Conservation (phyloP, 37 sponge, comb jelly and placozoan genomes). For the Chondrosia reniformis region DNA sequence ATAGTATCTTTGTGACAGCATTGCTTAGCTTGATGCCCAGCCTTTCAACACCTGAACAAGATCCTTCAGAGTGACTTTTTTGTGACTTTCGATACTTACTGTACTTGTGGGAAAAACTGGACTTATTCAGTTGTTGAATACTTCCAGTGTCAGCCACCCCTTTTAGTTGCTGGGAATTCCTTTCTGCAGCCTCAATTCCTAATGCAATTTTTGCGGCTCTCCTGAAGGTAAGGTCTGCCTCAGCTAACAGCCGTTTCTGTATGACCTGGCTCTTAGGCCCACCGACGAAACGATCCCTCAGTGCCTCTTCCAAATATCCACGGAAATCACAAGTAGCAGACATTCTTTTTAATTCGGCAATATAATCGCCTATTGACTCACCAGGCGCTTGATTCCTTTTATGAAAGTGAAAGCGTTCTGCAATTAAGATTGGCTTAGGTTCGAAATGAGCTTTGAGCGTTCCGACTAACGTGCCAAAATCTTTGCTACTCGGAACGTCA, state of each 20-base stretch:
- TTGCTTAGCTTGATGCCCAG: not conserved
- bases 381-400: not conserved
- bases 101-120: too few species aligned
- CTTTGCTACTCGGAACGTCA: not conserved
- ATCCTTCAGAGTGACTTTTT: too few species aligned
- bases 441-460: not conserved
- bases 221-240: not conserved
- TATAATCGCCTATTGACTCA: not conserved
- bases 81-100: too few species aligned
- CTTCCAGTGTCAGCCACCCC: not conserved
- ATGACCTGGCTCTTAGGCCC: not conserved
- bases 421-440: not conserved
- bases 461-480: not conserved
- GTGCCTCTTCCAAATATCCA: not conserved
- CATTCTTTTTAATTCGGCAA: not conserved
- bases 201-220: not conserved
- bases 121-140: too few species aligned
- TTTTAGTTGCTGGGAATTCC: not conserved
- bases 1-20: not conserved
- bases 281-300: constrained; percentile 1
- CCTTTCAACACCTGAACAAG: constrained; percentile 18
- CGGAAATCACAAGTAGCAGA: not conserved
- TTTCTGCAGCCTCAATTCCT: not conserved
- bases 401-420: not conserved
- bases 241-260: not conserved